Evolutionary conservation across 2,797 vertebrate species (phyloP).

Genomic region (Microhierax caerulescens): DNA sequence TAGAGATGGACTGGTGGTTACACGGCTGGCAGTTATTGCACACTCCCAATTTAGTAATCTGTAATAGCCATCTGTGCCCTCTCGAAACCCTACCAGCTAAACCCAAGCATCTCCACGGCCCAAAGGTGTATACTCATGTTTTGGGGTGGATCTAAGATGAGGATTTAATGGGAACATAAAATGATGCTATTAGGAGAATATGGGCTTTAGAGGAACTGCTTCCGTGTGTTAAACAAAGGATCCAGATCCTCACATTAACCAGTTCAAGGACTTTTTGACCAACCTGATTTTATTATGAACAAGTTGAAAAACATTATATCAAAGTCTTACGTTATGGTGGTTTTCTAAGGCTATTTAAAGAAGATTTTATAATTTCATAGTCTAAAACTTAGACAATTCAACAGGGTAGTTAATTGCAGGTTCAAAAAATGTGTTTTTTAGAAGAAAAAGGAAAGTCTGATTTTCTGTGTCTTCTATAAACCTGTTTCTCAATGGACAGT

Average conservation of each 20-base stretch:
- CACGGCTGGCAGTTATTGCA: neutral
- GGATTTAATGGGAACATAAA: neutral
- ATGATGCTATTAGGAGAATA: neutral
- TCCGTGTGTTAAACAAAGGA: neutral
- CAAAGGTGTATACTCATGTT: neutral
- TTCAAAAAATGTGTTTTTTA: neutral
- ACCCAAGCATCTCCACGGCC: neutral
- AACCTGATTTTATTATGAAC: neutral
- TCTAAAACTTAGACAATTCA: neutral
- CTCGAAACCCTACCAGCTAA: neutral
- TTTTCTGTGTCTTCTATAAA: neutral
- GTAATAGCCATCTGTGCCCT: constrained; percentile 1
- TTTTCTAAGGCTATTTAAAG: neutral
- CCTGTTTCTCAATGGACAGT: neutral
- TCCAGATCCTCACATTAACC: neutral
- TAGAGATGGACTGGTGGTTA: neutral
- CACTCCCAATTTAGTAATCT: neutral
- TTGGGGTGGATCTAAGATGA: neutral
- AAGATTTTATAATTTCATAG: neutral
- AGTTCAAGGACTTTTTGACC: neutral
- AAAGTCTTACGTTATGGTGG: neutral
- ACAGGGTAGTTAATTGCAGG: neutral
- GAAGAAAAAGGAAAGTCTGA: neutral
- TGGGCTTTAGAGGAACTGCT: neutral
- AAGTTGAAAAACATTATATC: neutral